A percentile compares a stretch with the other conserved stretches of the same genome.
These are phyloP conservation scores for Hipparchia sbordonii DNA, from an alignment of 2,888 invertebrate species.

Conservation along the genomic window DNA sequence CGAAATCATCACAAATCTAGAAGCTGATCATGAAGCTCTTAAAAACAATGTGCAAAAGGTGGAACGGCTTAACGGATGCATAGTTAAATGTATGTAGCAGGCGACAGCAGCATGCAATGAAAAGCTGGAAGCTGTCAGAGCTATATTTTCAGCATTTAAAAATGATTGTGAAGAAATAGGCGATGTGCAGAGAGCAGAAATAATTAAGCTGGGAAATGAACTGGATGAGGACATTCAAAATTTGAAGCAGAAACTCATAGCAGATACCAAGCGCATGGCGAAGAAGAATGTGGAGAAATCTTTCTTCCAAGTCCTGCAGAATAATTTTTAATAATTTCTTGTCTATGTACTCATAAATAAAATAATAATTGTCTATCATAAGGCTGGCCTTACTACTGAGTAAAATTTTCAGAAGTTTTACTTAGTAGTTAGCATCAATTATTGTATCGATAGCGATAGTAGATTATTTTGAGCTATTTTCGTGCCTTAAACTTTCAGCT, in stretches of 20 bases:
- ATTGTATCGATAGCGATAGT: too few relatives aligned
- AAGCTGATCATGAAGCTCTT: slow-evolving; percentile 57
- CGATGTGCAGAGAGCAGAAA: slow-evolving; percentile 56
- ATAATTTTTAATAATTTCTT: slow-evolving; percentile 50
- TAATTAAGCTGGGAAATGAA: slow-evolving; percentile 61
- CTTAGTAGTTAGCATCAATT: too few relatives aligned
- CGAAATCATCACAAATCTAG: slow-evolving; percentile 48
- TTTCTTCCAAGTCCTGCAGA: slow-evolving; percentile 68
- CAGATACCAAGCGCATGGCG: slow-evolving; percentile 66
- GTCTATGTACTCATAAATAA: too few relatives aligned
- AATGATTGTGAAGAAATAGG: slow-evolving; percentile 68
- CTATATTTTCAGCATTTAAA: slow-evolving; percentile 58
- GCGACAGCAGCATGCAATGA: slow-evolving; percentile 62
- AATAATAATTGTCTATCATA: too few relatives aligned
- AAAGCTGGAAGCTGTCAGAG: slow-evolving; percentile 61
- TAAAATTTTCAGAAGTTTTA: too few relatives aligned
- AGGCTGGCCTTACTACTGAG: too few relatives aligned
- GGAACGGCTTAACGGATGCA: slow-evolving; percentile 60
- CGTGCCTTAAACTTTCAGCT: too few relatives aligned
- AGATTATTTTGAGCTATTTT: too few relatives aligned
- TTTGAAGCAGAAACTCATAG: slow-evolving; percentile 64
- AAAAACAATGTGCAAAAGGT: slow-evolving; percentile 72
- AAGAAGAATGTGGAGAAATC: slow-evolving; percentile 65
- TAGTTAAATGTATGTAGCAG: slow-evolving; percentile 69
- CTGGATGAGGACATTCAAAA: slow-evolving; percentile 65